Evolutionary conservation across 2,797 vertebrate species (phyloP).

Genomic region (Cyprinella venusta): DNA sequence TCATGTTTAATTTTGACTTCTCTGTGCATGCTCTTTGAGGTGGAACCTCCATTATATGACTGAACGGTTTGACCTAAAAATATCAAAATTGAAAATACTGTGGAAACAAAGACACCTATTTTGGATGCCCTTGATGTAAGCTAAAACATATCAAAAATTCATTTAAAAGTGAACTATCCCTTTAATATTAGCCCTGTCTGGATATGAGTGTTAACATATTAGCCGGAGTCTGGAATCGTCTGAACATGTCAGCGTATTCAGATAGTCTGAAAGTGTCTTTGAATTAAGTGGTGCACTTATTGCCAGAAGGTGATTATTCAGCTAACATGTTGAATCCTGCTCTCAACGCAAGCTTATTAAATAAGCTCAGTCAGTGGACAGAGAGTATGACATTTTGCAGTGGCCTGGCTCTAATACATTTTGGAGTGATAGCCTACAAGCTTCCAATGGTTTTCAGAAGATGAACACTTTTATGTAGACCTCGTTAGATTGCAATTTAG

Average conservation of each 20-base stretch:
- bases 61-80: no score
- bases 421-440: not conserved
- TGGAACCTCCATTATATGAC: no score
- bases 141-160: no score
- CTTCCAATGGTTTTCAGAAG: not conserved
- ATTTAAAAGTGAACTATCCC: no score
- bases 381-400: not conserved
- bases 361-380: slow-evolving; percentile 1
- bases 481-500: not conserved
- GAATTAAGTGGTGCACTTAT: slow-evolving; percentile 40
- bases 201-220: not conserved
- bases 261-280: slow-evolving; percentile 24
- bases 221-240: not conserved
- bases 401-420: not conserved
- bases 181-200: not conserved
- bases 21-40: no score
- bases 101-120: no score
- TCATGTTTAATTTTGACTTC: no score
- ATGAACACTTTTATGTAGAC: not conserved
- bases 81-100: no score
- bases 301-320: slow-evolving; percentile 32
- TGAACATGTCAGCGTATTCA: slow-evolving; percentile 26
- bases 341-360: not conserved
- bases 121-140: no score
- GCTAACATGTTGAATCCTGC: slow-evolving; percentile 21